Base-by-base conservation (phyloP, 2,113 vertebrate species). In the Callaeas wilsoni region DNA sequence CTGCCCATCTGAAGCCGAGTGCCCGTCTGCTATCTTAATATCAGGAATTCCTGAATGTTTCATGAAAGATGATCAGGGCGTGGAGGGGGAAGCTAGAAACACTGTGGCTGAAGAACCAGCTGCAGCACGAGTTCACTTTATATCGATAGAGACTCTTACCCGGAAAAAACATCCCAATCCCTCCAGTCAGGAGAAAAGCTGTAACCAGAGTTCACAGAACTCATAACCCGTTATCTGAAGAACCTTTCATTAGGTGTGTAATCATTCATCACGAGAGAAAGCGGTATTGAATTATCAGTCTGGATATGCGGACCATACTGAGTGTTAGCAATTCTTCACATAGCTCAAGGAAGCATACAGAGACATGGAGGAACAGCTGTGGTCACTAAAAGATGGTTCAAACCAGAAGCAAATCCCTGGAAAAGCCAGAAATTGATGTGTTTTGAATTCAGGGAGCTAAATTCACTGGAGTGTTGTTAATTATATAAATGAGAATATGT, bases 161-260 rank as follows among this genome's bases (percentile, higher is more conserved):
- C 32, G 50, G 44, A n/a, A 62, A 63, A 78, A 41, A 6, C 13
- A 62, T 12, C 13, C 26, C 3, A 64, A 37, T 67, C 33, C 39
- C 27, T 69, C 37, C 10, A 4, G n/a, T 19, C 3, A 3, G 10
- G 35, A 67, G 49, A 52, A 92, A 92, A 67, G 13, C 42, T 64
- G 56, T 47, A 79, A 63, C 15, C 53, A 27, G 35, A n/a, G n/a
- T 69, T 76, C 67, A 60, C 33, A 71, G 27, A 35, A 62, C 18
- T 6, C 0, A 0, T 22, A 64, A 78, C 6, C 35, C 10, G 3
- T 68, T 63, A 8, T 52, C 37, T 68, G 59, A 44, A 68, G 32
- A 90, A 49, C 7, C 7, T 19, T 57, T 52, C n/a, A 5, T 41
- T 65, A 60, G n/a, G 16, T 41, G 37, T 26, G 25, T 52, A 85